phyloP scores from a whole-genome alignment of 2,888 invertebrate species.

The Psylliodes chrysocephalus region DNA sequence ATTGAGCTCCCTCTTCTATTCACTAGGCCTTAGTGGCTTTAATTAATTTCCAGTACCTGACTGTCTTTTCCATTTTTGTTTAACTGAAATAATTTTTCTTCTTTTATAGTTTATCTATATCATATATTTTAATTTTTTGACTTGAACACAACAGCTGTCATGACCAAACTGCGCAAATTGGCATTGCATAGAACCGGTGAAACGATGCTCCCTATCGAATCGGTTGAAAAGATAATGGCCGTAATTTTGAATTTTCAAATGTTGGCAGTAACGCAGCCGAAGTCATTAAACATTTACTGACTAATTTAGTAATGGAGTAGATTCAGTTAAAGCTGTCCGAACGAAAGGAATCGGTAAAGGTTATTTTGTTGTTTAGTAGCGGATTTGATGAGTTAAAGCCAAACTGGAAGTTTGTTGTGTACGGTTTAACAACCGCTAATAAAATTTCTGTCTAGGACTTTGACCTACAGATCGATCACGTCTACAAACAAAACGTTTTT shows the following conservation, averaged over 20 bases:
- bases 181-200: background rate
- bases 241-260: conserved; percentile 23
- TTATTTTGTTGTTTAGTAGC: background rate
- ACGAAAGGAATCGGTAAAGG: background rate
- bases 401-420: background rate
- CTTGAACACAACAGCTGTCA: background rate
- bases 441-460: background rate
- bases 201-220: conserved; percentile 1
- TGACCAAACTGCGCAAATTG: conserved; percentile 4
- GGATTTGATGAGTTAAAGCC: background rate
- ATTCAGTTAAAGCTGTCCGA: conserved; percentile 2
- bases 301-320: conserved; percentile 23
- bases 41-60: no score
- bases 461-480: background rate
- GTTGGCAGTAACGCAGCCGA: conserved; percentile 7
- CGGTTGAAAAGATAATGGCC: conserved; percentile 2
- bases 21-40: no score
- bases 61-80: no score
- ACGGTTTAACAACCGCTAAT: background rate
- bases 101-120: no score
- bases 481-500: no score
- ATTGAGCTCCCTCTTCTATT: no score
- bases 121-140: no score
- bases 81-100: no score
- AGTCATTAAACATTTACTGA: conserved; percentile 26